Conservation (phyloP, 2,113 vertebrate genomes). For the Taurulus bubalis region DNA sequence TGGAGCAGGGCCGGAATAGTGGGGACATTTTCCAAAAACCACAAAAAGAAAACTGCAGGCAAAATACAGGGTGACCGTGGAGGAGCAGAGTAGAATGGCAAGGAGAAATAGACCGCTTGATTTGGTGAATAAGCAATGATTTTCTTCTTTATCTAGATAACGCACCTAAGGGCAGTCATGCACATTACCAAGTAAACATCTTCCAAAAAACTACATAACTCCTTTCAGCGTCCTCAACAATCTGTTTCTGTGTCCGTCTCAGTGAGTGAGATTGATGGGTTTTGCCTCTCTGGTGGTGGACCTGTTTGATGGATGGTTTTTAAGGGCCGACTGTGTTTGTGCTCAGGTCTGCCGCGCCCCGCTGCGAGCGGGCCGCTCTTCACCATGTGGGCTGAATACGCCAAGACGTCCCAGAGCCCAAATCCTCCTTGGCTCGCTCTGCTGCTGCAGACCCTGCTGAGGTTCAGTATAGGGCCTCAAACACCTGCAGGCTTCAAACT, state of each 20-base stretch:
- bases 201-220: constrained; percentile 6
- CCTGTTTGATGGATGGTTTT: constrained; percentile 62
- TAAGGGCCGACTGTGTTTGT: constrained; percentile 52
- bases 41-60: constrained; percentile 75
- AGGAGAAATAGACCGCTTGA: constrained; percentile 31
- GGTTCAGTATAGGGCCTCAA: constrained; percentile 38
- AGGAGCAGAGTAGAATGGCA: constrained; percentile 29
- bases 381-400: constrained; percentile 42
- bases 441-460: constrained; percentile 55
- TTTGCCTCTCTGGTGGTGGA: constrained; percentile 32
- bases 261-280: constrained; percentile 54
- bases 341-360: constrained; percentile 59
- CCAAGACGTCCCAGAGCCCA: constrained; percentile 52
- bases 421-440: constrained; percentile 54
- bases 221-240: constrained; percentile 28
- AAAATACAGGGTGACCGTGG: constrained; percentile 47
- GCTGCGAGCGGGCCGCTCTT: constrained; percentile 55
- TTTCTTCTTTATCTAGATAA: constrained; percentile 24
- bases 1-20: constrained; percentile 82
- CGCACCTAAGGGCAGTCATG: constrained; percentile 5
- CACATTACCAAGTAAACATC: background rate
- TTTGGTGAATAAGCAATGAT: background rate
- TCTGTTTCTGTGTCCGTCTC: constrained; percentile 31
- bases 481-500: constrained; percentile 65
- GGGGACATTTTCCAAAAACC: constrained; percentile 78